These are phyloP conservation scores for Netelia melanura DNA, from an alignment of 2,888 invertebrate species.

Conservation along the genomic window DNA sequence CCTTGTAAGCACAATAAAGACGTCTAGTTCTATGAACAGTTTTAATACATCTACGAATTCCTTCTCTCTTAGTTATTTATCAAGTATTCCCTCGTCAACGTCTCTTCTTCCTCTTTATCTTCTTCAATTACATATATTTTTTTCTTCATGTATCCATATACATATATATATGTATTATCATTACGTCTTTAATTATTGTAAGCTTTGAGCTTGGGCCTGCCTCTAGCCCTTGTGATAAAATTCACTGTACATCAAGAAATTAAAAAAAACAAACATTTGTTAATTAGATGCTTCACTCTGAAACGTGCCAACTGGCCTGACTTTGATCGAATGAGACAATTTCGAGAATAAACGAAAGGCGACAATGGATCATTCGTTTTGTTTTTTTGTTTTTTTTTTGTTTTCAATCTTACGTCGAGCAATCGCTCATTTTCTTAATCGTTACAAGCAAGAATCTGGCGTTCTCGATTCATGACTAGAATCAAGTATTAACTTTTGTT, in stretches of 20 bases:
- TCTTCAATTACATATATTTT: background rate
- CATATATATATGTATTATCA: slow-evolving; percentile 57
- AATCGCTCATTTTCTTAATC: slow-evolving; percentile 4
- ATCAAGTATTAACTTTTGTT: slow-evolving; percentile 60
- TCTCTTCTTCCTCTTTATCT: slow-evolving; percentile 45
- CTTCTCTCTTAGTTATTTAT: slow-evolving; percentile 56
- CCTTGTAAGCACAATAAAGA: slow-evolving; percentile 78
- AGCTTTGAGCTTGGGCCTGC: slow-evolving; percentile 80
- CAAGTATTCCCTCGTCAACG: slow-evolving; percentile 25
- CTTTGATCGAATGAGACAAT: background rate
- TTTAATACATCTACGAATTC: slow-evolving; percentile 72
- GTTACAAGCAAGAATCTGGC: slow-evolving; percentile 45
- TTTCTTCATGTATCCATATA: slow-evolving; percentile 45
- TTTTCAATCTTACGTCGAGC: background rate
- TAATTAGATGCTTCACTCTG: slow-evolving; percentile 41
- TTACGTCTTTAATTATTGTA: slow-evolving; percentile 79
- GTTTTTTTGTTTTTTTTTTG: background rate
- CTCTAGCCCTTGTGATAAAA: slow-evolving; percentile 67
- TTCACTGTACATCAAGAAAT: slow-evolving; percentile 44
- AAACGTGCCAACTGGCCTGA: slow-evolving; percentile 40
- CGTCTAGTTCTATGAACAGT: slow-evolving; percentile 75
- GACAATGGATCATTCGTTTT: background rate
- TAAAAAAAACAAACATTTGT: slow-evolving; percentile 21
- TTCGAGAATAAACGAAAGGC: background rate
- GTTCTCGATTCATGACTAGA: slow-evolving; percentile 73